These are phyloP conservation scores for Tipula lateralis DNA, from an alignment of 2,888 invertebrate species.

Conservation along the genomic window DNA sequence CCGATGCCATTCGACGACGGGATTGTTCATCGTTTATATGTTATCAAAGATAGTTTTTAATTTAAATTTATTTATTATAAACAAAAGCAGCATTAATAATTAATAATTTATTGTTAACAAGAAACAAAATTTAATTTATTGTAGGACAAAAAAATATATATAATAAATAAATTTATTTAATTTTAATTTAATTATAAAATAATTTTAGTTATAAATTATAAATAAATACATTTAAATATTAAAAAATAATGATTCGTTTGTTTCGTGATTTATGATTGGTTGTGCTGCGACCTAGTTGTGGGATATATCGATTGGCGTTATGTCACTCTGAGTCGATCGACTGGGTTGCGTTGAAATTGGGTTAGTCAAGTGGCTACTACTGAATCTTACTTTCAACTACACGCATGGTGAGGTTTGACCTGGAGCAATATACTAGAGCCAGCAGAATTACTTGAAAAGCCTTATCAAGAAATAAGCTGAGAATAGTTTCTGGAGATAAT, in stretches of 20 bases:
- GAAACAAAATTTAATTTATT: background rate
- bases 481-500: no score
- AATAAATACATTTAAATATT: background rate
- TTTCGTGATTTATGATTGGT: no score
- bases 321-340: no score
- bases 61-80: background rate
- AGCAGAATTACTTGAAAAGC: no score
- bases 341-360: no score
- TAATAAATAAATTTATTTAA: background rate
- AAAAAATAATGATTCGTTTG: background rate
- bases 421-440: no score
- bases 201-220: background rate
- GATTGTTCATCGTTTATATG: slow-evolving; percentile 65
- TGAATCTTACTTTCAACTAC: no score
- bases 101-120: background rate
- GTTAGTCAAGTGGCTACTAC: no score
- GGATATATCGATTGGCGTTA: no score
- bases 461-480: no score
- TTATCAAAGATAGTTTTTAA: slow-evolving; percentile 32
- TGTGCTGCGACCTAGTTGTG: no score
- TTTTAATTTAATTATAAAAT: slow-evolving; percentile 19
- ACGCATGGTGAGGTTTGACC: no score
- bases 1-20: slow-evolving; percentile 64
- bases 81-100: background rate
- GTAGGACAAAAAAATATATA: background rate